phyloP scores from a whole-genome alignment of 2,113 vertebrate genomes.

The Formicarius rufipectus region DNA sequence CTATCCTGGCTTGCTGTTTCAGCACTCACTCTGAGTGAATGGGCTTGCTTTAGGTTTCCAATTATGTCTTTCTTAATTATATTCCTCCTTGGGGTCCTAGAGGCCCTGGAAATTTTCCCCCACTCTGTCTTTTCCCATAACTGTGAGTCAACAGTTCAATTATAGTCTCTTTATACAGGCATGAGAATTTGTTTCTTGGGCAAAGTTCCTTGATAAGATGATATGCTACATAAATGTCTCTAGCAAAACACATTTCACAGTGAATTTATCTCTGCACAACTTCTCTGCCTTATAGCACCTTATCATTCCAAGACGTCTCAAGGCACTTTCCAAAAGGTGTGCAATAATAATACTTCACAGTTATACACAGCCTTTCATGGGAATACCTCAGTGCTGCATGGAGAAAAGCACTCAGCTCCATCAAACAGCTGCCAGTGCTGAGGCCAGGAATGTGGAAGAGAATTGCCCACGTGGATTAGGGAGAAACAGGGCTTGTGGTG shows the following conservation, averaged over 20 bases:
- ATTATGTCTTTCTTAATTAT: conserved; percentile 64
- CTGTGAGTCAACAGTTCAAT: conserved; percentile 62
- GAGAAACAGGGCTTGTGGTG: neutral
- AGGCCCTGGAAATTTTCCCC: conserved; percentile 37
- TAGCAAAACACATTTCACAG: conserved; percentile 65
- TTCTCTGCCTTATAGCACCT: conserved; percentile 63
- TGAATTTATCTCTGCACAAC: conserved; percentile 71
- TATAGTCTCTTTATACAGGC: conserved; percentile 49
- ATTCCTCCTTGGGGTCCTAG: conserved; percentile 45
- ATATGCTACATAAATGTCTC: conserved; percentile 67
- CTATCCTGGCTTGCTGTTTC: conserved; percentile 39
- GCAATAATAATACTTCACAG: conserved; percentile 67
- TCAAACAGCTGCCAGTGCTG: neutral
- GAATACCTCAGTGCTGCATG: neutral
- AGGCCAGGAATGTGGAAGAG: neutral
- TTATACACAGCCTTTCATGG: conserved; percentile 46
- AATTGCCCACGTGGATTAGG: neutral
- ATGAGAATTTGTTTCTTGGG: conserved; percentile 60
- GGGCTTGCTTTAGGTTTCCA: conserved; percentile 33
- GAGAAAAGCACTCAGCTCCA: conserved; percentile 8
- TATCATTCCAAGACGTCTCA: conserved; percentile 64
- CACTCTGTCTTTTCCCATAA: conserved; percentile 47
- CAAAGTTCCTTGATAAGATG: conserved; percentile 66
- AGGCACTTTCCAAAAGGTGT: conserved; percentile 69
- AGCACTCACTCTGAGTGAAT: conserved; percentile 6